Evolutionary conservation across 2,888 invertebrate genomes (phyloP).

Genomic region (Leptothorax acervorum): DNA sequence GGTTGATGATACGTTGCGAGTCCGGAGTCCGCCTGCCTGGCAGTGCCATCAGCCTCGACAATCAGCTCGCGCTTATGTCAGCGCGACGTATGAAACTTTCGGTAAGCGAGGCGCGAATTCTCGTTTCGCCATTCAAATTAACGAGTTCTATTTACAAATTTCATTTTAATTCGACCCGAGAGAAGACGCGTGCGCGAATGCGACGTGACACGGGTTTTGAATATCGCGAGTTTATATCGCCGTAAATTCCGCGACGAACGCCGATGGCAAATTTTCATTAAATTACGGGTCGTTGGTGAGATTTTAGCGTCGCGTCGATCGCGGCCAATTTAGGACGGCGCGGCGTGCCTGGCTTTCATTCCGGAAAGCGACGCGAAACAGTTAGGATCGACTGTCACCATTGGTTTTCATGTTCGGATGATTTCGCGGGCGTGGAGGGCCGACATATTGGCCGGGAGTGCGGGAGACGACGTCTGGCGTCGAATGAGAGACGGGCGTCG

Average conservation of each 20-base stretch:
- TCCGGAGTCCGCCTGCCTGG: conserved; percentile 17
- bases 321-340: not conserved
- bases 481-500: conserved; percentile 82
- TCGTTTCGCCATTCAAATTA: not conserved
- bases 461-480: conserved; percentile 75
- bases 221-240: not conserved
- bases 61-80: conserved; percentile 28
- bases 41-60: conserved; percentile 41
- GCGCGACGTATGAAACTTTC: conserved; percentile 6
- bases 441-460: conserved; percentile 72
- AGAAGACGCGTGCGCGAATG: not conserved
- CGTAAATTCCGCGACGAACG: not conserved
- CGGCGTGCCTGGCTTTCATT: conserved; percentile 50
- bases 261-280: conserved; percentile 18
- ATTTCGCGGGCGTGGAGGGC: conserved; percentile 67
- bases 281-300: not conserved
- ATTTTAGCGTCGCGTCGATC: not conserved
- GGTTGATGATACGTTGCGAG: conserved; percentile 75
- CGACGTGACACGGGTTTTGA: too few relatives aligned
- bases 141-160: not conserved
- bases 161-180: not conserved
- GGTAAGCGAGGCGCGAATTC: not conserved
- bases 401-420: conserved; percentile 77
- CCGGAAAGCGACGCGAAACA: conserved; percentile 66
- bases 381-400: conserved; percentile 75